Evolutionary conservation across 2,888 invertebrate genomes (phyloP), one percentile per base, ranked within the genome.

Genomic region (Clanis bilineata): DNA sequence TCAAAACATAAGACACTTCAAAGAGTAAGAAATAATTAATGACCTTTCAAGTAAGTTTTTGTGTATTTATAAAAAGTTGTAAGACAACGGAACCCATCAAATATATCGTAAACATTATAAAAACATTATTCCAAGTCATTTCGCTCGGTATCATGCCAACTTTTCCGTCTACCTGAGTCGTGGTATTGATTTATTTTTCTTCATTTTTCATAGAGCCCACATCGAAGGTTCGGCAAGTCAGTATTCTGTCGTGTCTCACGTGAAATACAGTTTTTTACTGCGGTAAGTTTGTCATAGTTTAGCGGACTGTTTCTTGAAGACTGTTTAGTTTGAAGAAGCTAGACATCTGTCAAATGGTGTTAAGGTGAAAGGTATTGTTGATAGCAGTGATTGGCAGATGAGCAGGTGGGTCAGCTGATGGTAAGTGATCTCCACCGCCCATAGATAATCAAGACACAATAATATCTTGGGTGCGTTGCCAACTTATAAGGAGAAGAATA

Each of bases 131-230:
- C 63, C 64, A 72, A 75, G 74, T 75, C 75, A 74, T 75, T 77
- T 74, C 61, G 66, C 69, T 71, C 76, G 73, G 76, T 79, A 68
- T 74, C 83, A 82, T 78, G 83, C 80, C 80, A 83, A 84, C 76
- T 83, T 85, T 83, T 81, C 83, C 77, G 82, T 79, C 78, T 77
- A 73, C 76, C 72, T 72, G 75, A 76, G 72, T 70, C 67, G 71
- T 62, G 22, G 56, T 79, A 82, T 82, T 73, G 81, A 80, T 78
- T 78, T 74, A 74, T 84, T 79, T 79, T 77, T 75, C 73, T 79
- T 80, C 76, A 70, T 69, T 61, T 58, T 67, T 71, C 72, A 76
- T 66, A 68, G 15, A 28, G 23, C 70, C 71, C 71, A 72, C 69
- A 72, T 73, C 68, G 62, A 69, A 68, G 72, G 71, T 70, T 32